phyloP scores from a whole-genome alignment of 2,797 vertebrate species.

The Lacerta agilis region DNA sequence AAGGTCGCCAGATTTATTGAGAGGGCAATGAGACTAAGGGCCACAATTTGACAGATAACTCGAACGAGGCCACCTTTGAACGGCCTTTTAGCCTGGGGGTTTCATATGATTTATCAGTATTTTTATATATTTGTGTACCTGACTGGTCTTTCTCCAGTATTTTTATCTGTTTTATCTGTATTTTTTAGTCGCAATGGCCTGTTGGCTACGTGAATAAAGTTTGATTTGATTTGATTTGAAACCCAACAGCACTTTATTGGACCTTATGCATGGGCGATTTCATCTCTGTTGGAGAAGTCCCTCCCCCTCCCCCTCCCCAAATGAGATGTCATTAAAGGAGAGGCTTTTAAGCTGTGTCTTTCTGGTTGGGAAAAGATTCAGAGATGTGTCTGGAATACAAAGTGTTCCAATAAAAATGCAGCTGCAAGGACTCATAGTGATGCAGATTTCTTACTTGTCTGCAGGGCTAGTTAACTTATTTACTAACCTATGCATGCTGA shows the following conservation, averaged over 20 bases:
- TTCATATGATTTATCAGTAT: too few species aligned
- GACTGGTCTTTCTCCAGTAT: too few species aligned
- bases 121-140: too few species aligned
- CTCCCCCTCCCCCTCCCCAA: not conserved
- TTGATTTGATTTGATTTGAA: too few species aligned
- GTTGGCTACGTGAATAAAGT: too few species aligned
- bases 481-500: not conserved
- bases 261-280: not conserved
- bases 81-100: too few species aligned
- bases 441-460: not conserved
- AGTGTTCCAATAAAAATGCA: not conserved
- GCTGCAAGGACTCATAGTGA: not conserved
- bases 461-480: not conserved
- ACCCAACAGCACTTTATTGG: not conserved
- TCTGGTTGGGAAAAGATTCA: not conserved
- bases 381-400: slow-evolving; percentile 12
- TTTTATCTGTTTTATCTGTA: too few species aligned
- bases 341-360: slow-evolving; percentile 11
- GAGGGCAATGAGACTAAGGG: too few species aligned
- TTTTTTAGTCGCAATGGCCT: too few species aligned
- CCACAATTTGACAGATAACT: too few species aligned
- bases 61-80: too few species aligned
- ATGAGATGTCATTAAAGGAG: slow-evolving; percentile 17
- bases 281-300: not conserved
- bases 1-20: too few species aligned